A percentile compares a stretch with the other conserved stretches of the same genome.
These are phyloP conservation scores for human DNA, from an alignment of 2,113 vertebrate species.

Conservation along the genomic window GRCh38 chr1:208478001-208478500, in stretches of 20 bases:
- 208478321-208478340: background rate
- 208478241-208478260: background rate
- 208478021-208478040: background rate
- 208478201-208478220: constrained; percentile 17
- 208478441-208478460: background rate
- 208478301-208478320: background rate
- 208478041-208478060: background rate
- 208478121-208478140: constrained; percentile 27
- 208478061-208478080: background rate
- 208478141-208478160: background rate
- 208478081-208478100: background rate
- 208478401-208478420: constrained; percentile 1
- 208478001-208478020: constrained; percentile 9
- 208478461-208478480: background rate
- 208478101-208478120: background rate
- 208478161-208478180: constrained; percentile 46
- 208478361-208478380: background rate
- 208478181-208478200: background rate
- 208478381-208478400: background rate
- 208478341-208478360: background rate
- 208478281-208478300: background rate
- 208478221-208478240: background rate
- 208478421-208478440: constrained; percentile 23
- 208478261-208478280: background rate
- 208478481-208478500: background rate